Evolutionary conservation across 2,797 vertebrate species (phyloP).

Genomic region (Sebastiscus albofasciatus): DNA sequence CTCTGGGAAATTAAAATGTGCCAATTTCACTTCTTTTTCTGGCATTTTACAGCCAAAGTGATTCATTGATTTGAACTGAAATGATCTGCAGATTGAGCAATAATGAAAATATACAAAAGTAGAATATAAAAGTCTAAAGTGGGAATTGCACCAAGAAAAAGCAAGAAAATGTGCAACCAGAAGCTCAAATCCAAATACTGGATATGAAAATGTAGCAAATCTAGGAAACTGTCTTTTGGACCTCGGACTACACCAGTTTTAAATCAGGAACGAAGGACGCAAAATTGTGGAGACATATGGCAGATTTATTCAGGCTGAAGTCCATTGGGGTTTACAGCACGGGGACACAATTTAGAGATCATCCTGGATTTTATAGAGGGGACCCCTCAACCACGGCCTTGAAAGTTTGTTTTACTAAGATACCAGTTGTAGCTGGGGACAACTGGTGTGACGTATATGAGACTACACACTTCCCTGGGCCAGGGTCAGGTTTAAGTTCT

Average conservation of each 20-base stretch:
- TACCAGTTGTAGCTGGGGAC: conserved; percentile 19
- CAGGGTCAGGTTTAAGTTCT: conserved; percentile 19
- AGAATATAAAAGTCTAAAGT: background rate
- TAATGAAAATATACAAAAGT: background rate
- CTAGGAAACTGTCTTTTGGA: background rate
- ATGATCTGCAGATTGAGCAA: background rate
- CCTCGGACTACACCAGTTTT: background rate
- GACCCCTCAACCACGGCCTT: background rate
- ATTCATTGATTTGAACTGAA: background rate
- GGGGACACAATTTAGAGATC: conserved; percentile 13
- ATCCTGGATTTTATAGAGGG: conserved; percentile 4
- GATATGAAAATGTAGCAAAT: background rate
- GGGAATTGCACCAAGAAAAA: background rate
- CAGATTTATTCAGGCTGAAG: conserved; percentile 25
- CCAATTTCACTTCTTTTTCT: background rate
- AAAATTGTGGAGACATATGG: conserved; percentile 9
- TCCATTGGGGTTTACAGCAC: background rate
- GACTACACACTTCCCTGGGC: background rate
- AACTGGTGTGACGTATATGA: conserved; percentile 44
- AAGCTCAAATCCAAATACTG: background rate
- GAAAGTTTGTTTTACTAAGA: conserved; percentile 9
- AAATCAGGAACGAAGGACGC: background rate
- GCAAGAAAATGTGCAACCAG: background rate
- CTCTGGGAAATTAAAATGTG: background rate
- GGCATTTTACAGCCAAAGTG: background rate